phyloP scores from a whole-genome alignment of 2,888 invertebrate species.

The Apodemia zela region DNA sequence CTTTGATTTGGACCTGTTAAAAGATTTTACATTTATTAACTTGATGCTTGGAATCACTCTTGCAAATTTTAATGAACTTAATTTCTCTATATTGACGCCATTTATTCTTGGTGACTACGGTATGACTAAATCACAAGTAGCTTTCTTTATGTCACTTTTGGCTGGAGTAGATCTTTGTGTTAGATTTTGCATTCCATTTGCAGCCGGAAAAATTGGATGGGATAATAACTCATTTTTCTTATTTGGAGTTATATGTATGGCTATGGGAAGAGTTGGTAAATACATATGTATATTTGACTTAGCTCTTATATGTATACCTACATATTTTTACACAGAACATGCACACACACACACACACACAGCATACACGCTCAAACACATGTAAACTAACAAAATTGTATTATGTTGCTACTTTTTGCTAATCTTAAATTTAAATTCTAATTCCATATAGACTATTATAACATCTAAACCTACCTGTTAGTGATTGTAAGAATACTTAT shows the following conservation, averaged over 20 bases:
- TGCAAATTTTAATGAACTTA: conserved; percentile 86
- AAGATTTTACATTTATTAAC: conserved; percentile 85
- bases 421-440: too few relatives aligned
- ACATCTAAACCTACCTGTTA: too few relatives aligned
- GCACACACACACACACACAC: too few relatives aligned
- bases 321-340: too few relatives aligned
- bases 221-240: conserved; percentile 86
- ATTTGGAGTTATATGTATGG: conserved; percentile 84
- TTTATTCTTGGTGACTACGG: conserved; percentile 86
- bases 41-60: conserved; percentile 86
- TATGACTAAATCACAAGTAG: conserved; percentile 80
- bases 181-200: conserved; percentile 84
- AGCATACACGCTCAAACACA: too few relatives aligned
- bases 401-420: too few relatives aligned
- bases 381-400: too few relatives aligned
- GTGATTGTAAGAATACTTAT: too few relatives aligned
- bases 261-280: conserved; percentile 83
- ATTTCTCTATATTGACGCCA: conserved; percentile 86
- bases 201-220: conserved; percentile 85
- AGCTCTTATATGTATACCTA: too few relatives aligned
- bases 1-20: conserved; percentile 85
- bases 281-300: too few relatives aligned
- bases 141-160: conserved; percentile 85
- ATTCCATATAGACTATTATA: too few relatives aligned
- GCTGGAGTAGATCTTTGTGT: conserved; percentile 83